Conservation (phyloP, 2,797 vertebrate species). For the Ispidina picta region DNA sequence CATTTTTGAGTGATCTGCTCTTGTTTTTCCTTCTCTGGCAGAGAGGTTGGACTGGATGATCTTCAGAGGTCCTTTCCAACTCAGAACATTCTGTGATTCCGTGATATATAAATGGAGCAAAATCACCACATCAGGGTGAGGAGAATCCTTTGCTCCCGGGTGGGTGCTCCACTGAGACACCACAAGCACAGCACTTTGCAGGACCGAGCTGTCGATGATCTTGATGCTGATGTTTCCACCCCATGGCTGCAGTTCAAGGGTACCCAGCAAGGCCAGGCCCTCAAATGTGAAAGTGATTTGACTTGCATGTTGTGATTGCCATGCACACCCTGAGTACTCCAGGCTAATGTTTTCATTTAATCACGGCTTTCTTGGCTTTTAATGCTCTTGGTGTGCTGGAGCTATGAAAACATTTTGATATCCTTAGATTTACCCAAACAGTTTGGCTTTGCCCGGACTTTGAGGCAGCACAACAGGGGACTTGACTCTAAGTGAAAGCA, state of each 20-base stretch:
- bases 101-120: background rate
- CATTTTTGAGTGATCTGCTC: no score
- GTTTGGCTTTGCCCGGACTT: background rate
- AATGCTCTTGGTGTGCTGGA: background rate
- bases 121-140: background rate
- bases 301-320: background rate
- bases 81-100: no score
- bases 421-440: background rate
- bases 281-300: background rate
- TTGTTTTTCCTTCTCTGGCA: no score
- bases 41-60: no score
- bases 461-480: background rate
- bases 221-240: background rate
- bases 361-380: background rate
- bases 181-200: background rate
- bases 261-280: background rate
- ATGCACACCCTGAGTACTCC: background rate
- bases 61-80: no score
- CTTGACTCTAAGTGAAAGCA: background rate
- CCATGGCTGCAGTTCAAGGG: background rate
- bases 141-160: background rate
- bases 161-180: background rate
- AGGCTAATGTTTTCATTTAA: background rate
- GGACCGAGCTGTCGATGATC: background rate
- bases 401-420: background rate